These are phyloP conservation scores for Meta bourneti DNA, from an alignment of 2,888 invertebrate genomes.

Conservation along the genomic window DNA sequence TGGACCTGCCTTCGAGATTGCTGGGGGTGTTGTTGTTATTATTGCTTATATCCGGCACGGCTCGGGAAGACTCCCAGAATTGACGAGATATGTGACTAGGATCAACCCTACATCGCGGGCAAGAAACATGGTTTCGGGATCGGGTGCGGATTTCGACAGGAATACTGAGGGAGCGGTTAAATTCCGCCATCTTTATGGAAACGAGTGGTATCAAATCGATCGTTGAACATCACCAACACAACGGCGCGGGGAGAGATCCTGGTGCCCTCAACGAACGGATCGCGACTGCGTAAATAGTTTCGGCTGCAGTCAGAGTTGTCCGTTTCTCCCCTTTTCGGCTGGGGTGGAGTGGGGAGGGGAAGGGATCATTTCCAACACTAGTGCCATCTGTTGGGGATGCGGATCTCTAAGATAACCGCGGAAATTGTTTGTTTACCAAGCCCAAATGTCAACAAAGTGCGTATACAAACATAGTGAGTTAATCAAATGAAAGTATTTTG, in stretches of 20 bases:
- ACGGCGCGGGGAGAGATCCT: not conserved
- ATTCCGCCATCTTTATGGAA: conserved; percentile 73
- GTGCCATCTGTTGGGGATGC: conserved; percentile 58
- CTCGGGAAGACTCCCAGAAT: conserved; percentile 66
- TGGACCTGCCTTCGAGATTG: conserved; percentile 5
- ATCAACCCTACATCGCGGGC: conserved; percentile 70
- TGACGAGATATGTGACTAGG: conserved; percentile 77
- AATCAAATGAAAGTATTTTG: no score
- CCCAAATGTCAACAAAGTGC: not conserved
- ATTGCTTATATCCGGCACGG: conserved; percentile 39
- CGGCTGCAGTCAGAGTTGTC: conserved; percentile 37
- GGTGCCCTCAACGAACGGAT: not conserved
- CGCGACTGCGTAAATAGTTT: conserved; percentile 65
- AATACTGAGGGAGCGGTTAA: conserved; percentile 69
- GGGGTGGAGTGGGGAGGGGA: not conserved
- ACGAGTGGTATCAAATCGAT: conserved; percentile 61
- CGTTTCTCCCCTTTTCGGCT: conserved; percentile 21
- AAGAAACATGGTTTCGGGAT: conserved; percentile 65
- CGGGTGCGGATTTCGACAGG: conserved; percentile 68
- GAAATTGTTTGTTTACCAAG: not conserved
- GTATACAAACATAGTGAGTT: not conserved
- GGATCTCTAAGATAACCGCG: not conserved
- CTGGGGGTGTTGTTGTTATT: conserved; percentile 34
- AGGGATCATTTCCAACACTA: conserved; percentile 17
- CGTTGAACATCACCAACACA: conserved; percentile 59